Conservation (phyloP, 92 coral and sea anemone genomes). For the Actinostola sp. region DNA sequence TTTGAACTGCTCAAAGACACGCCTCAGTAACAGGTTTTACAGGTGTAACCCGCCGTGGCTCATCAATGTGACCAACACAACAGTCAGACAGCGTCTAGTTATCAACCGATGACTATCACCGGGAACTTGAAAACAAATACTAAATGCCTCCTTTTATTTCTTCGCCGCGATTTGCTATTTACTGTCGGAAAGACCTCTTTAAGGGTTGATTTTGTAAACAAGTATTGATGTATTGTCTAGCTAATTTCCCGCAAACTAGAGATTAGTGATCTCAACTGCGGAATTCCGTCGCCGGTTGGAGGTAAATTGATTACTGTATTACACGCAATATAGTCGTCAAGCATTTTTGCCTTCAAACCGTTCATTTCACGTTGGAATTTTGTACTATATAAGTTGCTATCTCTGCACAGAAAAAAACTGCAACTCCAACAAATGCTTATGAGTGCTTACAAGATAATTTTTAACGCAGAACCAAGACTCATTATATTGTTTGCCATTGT, state of each 20-base stretch:
- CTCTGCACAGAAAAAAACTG: neutral
- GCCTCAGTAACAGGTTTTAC: conserved; percentile 25
- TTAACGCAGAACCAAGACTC: neutral
- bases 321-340: conserved; percentile 3
- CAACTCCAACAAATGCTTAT: neutral
- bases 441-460: neutral
- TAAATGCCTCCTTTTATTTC: neutral
- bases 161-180: neutral
- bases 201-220: neutral
- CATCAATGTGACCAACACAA: neutral
- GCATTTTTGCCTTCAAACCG: too few relatives aligned
- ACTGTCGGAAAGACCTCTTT: conserved; percentile 9
- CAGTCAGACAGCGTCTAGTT: too few relatives aligned
- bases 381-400: too few relatives aligned
- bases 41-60: conserved; percentile 7
- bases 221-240: conserved; percentile 6
- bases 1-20: conserved; percentile 4
- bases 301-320: neutral
- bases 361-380: too few relatives aligned
- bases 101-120: too few relatives aligned
- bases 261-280: neutral
- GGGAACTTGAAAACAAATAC: neutral
- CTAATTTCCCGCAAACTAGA: neutral
- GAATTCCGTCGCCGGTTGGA: neutral
- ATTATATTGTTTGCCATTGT: neutral